These are phyloP conservation scores for Myotis myotis DNA, from an alignment of 2,797 vertebrate species.

Conservation along the genomic window DNA sequence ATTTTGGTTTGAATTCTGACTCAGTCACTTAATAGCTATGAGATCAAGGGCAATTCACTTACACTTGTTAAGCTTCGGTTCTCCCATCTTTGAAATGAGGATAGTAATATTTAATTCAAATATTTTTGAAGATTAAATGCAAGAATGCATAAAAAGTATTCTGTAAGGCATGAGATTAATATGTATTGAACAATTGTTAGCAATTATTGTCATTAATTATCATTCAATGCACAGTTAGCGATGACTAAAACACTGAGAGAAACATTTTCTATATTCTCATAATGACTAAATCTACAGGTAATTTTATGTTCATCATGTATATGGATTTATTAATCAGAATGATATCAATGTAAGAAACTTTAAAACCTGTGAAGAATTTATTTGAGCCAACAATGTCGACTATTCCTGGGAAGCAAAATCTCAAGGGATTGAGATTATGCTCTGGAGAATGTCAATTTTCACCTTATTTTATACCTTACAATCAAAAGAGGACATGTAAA, in stretches of 20 bases:
- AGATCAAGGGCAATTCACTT: slow-evolving; percentile 1
- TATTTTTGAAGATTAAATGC: slow-evolving; percentile 36
- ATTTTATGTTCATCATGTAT: not conserved
- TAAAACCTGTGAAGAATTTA: too few species aligned
- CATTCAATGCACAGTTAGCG: not conserved
- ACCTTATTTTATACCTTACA: too few species aligned
- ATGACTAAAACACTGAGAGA: not conserved
- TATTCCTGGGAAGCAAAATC: too few species aligned
- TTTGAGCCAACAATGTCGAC: too few species aligned
- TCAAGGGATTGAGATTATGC: too few species aligned
- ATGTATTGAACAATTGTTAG: slow-evolving; percentile 6
- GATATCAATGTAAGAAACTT: too few species aligned
- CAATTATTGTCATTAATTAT: slow-evolving; percentile 30
- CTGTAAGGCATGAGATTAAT: not conserved
- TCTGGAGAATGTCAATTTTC: too few species aligned
- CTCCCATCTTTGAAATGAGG: slow-evolving; percentile 40
- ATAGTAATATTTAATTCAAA: slow-evolving; percentile 21
- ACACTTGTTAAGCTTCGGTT: not conserved
- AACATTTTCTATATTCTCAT: not conserved
- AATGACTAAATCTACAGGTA: not conserved
- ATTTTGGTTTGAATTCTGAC: not conserved
- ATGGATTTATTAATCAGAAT: not conserved
- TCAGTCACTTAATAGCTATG: not conserved
- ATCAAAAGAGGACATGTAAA: too few species aligned
- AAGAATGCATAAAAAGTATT: slow-evolving; percentile 23